Base-by-base conservation (phyloP, 2,888 invertebrate genomes). In the Amblyjoppa fuscipennis region DNA sequence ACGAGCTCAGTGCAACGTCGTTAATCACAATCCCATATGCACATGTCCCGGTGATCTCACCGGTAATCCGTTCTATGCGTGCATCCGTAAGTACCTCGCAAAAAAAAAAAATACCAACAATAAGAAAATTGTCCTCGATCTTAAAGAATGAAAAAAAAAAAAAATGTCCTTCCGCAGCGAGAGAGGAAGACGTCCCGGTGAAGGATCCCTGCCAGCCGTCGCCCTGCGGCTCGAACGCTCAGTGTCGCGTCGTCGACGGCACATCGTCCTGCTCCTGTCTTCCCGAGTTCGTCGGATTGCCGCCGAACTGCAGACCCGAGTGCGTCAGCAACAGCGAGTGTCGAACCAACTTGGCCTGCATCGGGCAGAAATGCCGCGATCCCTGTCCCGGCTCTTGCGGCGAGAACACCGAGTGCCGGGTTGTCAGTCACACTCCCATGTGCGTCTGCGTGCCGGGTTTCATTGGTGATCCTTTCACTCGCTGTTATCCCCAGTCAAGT, bases 341-440 rank as follows among this genome's bases (percentile, higher is more conserved):
- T 92, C 94, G 96, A 71, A 96, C 96, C 85, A 96, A 96, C 89
- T 95, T 96, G 91, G 97, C 98, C 6, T 98, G 98, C 91, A 96
- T 97, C 69, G 96, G 96, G 89, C 96, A 96, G 94, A 97, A 96
- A 93, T 98, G 98, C 93, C 95, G 95, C 87, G 96, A 98, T 93
- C 98, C 98, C 20, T 98, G 98, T 91, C 95, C 96, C 6, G 97
- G 97, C 66, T 96, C 97, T 41, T 97, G 98, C 91, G 98, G 98
- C 16, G 91, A 96, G 28, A 95, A 96, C 88, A 97, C 98, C 1
- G 94, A 96, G 66, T 98, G 98, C 91, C 95, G 96, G 91, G 97
- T 97, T 7, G 95, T 97, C 20, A 97, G 97, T 92, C 97, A 98
- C 93, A 96, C 96, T 69, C 97, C 98, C 0, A 95, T 96, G 81